phyloP scores from a whole-genome alignment of 2,113 vertebrate genomes.

The Meriones unguiculatus region DNA sequence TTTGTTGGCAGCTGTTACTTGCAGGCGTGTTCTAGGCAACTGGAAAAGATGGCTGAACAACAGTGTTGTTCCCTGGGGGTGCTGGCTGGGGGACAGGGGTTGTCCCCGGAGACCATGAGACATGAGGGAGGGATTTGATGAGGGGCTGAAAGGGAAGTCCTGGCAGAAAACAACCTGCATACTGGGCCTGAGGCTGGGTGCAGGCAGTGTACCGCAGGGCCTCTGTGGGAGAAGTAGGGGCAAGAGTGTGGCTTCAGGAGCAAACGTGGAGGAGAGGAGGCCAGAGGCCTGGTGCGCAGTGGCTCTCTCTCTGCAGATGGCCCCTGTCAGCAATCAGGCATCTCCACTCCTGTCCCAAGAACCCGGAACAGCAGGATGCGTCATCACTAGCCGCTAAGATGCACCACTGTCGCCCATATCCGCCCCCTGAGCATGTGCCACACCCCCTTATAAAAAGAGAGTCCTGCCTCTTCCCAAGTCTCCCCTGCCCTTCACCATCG shows the following conservation, averaged over 20 bases:
- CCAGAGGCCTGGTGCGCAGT: neutral
- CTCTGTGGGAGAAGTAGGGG: too few species aligned
- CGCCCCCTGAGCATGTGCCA: too few species aligned
- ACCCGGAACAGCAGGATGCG: too few species aligned
- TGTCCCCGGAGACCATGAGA: neutral
- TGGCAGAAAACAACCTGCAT: neutral
- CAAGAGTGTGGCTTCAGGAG: neutral
- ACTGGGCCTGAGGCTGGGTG: neutral
- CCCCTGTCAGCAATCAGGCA: too few species aligned
- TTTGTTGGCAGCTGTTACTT: neutral
- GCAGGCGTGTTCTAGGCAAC: conserved; percentile 23
- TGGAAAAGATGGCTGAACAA: conserved; percentile 4
- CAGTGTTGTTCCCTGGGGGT: neutral
- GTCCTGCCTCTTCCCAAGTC: too few species aligned
- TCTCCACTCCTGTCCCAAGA: too few species aligned
- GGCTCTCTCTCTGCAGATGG: neutral
- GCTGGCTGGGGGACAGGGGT: neutral
- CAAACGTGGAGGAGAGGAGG: too few species aligned
- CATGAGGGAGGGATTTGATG: neutral
- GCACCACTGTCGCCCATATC: too few species aligned
- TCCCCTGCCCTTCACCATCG: too few species aligned
- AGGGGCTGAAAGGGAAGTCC: neutral
- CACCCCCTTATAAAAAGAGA: too few species aligned
- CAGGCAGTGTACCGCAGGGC: too few species aligned
- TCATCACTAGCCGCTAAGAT: too few species aligned